Evolutionary conservation across 2,113 vertebrate species (phyloP).

Genomic region (Mobula hypostoma): DNA sequence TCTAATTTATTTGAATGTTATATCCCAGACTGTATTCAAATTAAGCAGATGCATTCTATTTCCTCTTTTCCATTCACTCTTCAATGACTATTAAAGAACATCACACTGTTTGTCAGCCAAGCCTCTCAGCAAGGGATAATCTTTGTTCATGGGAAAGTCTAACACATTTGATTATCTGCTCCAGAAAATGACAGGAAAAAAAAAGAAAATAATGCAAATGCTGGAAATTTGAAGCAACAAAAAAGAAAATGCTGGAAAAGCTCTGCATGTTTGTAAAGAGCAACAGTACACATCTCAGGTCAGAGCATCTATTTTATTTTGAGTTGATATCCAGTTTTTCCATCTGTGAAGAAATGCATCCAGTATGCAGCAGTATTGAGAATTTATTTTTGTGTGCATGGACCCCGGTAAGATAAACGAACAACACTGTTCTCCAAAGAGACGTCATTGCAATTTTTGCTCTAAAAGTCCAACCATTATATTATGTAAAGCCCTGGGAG

Average conservation of each 20-base stretch:
- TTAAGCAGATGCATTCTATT: neutral
- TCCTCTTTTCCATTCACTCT: neutral
- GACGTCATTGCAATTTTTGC: neutral
- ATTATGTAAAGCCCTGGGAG: neutral
- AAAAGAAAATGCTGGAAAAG: no score
- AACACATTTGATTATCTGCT: neutral
- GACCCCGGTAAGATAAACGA: neutral
- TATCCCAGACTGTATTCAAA: neutral
- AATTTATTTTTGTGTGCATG: neutral
- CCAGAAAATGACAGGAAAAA: neutral
- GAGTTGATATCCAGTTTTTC: neutral
- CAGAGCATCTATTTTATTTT: neutral
- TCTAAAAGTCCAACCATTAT: neutral
- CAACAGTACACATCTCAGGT: no score
- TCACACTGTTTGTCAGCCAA: neutral
- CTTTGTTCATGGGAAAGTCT: neutral
- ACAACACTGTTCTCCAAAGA: neutral
- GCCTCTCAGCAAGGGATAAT: neutral
- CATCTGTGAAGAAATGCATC: neutral
- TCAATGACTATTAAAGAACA: neutral
- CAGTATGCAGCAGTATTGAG: neutral
- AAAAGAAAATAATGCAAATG: no score
- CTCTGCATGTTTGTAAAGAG: no score
- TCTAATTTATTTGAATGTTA: neutral
- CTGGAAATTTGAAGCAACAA: no score